phyloP scores from a whole-genome alignment of 2,797 vertebrate species.

The Prionace glauca region DNA sequence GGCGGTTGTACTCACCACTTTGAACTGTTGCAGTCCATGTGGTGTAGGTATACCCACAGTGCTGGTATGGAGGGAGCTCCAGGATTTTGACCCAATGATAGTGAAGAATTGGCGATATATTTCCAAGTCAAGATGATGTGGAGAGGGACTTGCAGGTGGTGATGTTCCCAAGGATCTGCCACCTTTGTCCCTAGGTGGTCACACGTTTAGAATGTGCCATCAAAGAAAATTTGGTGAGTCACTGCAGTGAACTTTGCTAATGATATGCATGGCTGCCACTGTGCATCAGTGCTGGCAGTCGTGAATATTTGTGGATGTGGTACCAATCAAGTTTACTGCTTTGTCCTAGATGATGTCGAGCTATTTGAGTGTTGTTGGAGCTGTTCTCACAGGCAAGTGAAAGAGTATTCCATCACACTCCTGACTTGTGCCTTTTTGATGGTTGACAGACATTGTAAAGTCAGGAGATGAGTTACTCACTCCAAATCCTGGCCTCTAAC shows the following conservation, averaged over 20 bases:
- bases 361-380: background rate
- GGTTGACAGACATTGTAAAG: background rate
- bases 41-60: background rate
- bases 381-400: background rate
- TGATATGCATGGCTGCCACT: too few relatives aligned
- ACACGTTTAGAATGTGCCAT: background rate
- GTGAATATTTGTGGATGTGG: background rate
- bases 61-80: background rate
- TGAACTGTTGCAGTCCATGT: background rate
- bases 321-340: too few relatives aligned
- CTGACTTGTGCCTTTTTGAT: background rate
- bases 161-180: background rate
- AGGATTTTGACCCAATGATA: background rate
- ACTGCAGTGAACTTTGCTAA: too few relatives aligned
- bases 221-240: background rate
- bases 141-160: background rate
- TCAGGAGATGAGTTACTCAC: background rate
- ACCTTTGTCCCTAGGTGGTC: background rate
- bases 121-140: background rate
- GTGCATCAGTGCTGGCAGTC: background rate
- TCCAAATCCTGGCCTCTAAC: background rate
- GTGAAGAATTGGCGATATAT: background rate
- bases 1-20: background rate
- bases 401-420: background rate
- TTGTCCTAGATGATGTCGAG: too few relatives aligned